Evolutionary conservation across 2,113 vertebrate genomes (phyloP), one percentile per base, ranked within the genome.

Genomic region (Myiozetetes cayanensis): DNA sequence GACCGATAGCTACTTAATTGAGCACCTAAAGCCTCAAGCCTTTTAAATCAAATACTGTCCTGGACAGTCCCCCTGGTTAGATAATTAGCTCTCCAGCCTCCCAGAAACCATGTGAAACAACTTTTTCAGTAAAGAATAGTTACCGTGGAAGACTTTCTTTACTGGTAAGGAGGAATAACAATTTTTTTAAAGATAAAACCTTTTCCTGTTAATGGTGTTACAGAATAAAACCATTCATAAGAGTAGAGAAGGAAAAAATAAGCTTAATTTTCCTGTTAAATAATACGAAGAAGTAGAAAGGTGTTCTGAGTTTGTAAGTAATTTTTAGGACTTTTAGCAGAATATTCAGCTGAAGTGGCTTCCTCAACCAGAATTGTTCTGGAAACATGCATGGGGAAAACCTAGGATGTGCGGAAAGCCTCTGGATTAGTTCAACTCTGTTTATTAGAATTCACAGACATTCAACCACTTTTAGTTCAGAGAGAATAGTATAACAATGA

Each of bases 41-140:
- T 98, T 98, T 98, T 99, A 99, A 99, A 99, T 99, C 98, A 99
- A 99, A 99, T 97, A 97, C 98, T 98, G 98, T 98, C 98, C 98
- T 98, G 98, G 98, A 98, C 98, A 97, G 96, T 98, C 98, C 98
- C 97, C 97, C 96, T 97, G 98, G 98, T 99, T 98, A 98, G 98
- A 98, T 99, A 98, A 99, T 99, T 98, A 99, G 98, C 98, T 98
- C 94, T 98, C 96, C 96, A 97, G 96, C 50, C 75, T 97, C 94
- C 87, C 85, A 94, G 97, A 98, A 98, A 93, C 89, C 77, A 96
- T 81, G 94, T 95, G 96, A 97, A 96, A 95, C 90, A 98, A 98
- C 97, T 98, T 98, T 98, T 96, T 95, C 88, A 96, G 97, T 94
- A 93, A 93, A 86, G 95, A 97, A 89, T 88, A 97, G 97, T 97